Evolutionary conservation across 2,797 vertebrate genomes (phyloP).

Genomic region (Ceryle rudis): DNA sequence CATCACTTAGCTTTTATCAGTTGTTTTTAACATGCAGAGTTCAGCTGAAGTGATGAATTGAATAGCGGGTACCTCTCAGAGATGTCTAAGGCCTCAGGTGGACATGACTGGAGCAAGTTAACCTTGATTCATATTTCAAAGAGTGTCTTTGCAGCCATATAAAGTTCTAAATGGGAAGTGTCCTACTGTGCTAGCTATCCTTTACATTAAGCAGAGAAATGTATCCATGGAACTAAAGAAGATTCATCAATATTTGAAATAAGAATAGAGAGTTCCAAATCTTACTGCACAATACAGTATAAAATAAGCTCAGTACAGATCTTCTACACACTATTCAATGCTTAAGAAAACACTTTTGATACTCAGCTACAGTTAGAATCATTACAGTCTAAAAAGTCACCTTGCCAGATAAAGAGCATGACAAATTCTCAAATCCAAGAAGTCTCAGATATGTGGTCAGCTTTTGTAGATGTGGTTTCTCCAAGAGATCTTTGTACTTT

Average conservation of each 20-base stretch:
- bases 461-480: slow-evolving; percentile 26
- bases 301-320: neutral
- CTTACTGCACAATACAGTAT: neutral
- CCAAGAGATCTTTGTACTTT: slow-evolving; percentile 51
- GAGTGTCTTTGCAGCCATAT: neutral
- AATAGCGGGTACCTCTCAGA: neutral
- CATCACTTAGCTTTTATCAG: neutral
- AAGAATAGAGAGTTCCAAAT: neutral
- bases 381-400: neutral
- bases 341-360: neutral
- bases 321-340: neutral
- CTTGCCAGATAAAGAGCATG: neutral
- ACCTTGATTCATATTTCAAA: neutral
- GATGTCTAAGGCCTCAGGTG: neutral
- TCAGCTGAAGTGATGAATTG: neutral
- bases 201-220: neutral
- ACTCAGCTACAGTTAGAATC: neutral
- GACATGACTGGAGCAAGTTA: neutral
- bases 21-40: neutral
- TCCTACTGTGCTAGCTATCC: neutral
- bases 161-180: neutral
- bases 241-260: neutral
- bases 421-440: slow-evolving; percentile 68
- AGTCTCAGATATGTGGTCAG: slow-evolving; percentile 37
- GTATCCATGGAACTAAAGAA: neutral